Percentiles rank a stretch among this genome's conserved stretches.
phyloP scores from a whole-genome alignment of 1,140 invertebrate genomes.

The Platyura marginata region DNA sequence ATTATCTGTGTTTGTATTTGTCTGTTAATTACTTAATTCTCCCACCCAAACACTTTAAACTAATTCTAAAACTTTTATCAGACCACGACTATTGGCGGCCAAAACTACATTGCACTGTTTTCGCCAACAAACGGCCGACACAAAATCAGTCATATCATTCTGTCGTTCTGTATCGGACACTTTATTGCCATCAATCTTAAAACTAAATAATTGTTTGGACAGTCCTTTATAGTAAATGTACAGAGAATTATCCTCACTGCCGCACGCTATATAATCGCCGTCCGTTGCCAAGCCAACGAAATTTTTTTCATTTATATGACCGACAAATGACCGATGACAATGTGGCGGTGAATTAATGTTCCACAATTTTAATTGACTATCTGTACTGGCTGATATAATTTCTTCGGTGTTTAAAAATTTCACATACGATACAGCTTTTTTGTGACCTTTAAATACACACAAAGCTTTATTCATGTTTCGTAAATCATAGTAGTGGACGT shows the following conservation, averaged over 20 bases:
- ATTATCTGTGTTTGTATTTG: too few species aligned
- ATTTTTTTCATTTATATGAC: conserved; percentile 92
- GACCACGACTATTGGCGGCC: conserved; percentile 91
- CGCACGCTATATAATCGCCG: conserved; percentile 87
- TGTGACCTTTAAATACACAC: conserved; percentile 76
- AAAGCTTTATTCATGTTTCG: conserved; percentile 68
- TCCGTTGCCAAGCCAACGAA: conserved; percentile 94
- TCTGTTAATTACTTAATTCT: too few species aligned
- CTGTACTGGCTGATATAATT: conserved; percentile 88
- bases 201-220: conserved; percentile 70
- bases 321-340: conserved; percentile 75
- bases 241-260: conserved; percentile 88
- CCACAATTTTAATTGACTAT: conserved; percentile 90
- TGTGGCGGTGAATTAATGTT: conserved; percentile 57
- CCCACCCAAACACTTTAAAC: conserved; percentile 29
- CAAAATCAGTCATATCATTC: conserved; percentile 83
- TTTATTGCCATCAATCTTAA: conserved; percentile 29
- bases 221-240: conserved; percentile 89
- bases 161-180: conserved; percentile 72
- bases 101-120: conserved; percentile 64
- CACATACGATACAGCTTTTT: conserved; percentile 91
- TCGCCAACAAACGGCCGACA: conserved; percentile 90
- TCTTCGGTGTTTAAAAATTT: conserved; percentile 82
- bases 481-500: conserved; percentile 92
- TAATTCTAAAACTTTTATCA: conserved; percentile 72